Evolutionary conservation across 2,888 invertebrate species (phyloP).

Genomic region (Polydrusus cervinus): DNA sequence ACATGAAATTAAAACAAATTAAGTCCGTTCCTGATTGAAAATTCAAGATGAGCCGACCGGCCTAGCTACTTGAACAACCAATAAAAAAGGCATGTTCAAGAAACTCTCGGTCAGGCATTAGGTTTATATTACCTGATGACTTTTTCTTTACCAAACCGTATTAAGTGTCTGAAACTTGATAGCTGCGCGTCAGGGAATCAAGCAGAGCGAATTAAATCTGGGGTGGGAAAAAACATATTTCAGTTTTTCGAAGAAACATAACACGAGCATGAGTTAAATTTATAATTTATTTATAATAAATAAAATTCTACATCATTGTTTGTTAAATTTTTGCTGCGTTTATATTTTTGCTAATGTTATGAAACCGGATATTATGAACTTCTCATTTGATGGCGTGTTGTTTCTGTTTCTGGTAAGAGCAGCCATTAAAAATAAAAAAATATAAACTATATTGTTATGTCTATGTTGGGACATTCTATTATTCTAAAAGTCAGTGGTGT

Average conservation of each 20-base stretch:
- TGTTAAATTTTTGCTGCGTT: conserved; percentile 3
- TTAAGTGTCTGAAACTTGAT: conserved; percentile 50
- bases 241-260: conserved; percentile 12
- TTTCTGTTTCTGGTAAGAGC: not conserved
- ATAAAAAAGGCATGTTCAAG: conserved; percentile 57
- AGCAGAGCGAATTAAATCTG: conserved; percentile 43
- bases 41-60: conserved; percentile 56
- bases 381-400: not conserved
- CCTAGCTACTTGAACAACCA: conserved; percentile 59
- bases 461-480: too few relatives aligned
- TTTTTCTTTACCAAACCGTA: conserved; percentile 47
- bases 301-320: not conserved
- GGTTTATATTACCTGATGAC: conserved; percentile 57
- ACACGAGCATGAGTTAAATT: not conserved
- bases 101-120: conserved; percentile 55
- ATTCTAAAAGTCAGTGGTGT: too few relatives aligned
- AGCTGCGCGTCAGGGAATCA: conserved; percentile 47
- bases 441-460: not conserved
- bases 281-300: conserved; percentile 4
- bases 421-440: not conserved
- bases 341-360: not conserved
- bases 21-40: conserved; percentile 34
- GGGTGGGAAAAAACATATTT: conserved; percentile 44
- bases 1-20: not conserved
- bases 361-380: conserved; percentile 9